phyloP scores from a whole-genome alignment of 2,797 vertebrate genomes.

The Anguilla anguilla region DNA sequence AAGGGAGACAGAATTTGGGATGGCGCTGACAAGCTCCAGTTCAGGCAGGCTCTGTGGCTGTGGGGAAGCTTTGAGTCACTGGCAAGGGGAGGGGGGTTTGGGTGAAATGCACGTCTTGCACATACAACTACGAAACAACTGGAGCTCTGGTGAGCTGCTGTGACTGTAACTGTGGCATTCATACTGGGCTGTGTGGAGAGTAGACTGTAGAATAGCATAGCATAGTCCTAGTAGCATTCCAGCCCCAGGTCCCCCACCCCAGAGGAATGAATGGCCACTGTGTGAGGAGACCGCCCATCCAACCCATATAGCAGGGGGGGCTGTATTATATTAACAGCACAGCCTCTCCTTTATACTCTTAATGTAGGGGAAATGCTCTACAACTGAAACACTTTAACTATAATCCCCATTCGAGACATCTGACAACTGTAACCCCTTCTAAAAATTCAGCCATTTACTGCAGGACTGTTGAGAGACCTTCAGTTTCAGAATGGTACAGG shows the following conservation, averaged over 20 bases:
- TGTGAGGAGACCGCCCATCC: not conserved
- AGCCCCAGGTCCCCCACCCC: not conserved
- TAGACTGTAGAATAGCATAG: slow-evolving; percentile 27
- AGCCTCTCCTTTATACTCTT: not conserved
- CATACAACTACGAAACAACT: slow-evolving; percentile 39
- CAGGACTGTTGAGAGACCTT: not conserved
- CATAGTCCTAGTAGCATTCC: slow-evolving; percentile 44
- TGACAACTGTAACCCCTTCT: not conserved
- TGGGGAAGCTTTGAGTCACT: slow-evolving; percentile 60
- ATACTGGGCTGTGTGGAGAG: slow-evolving; percentile 30
- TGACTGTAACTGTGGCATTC: slow-evolving; percentile 9
- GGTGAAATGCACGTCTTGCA: slow-evolving; percentile 37
- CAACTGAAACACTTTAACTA: not conserved
- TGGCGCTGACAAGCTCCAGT: slow-evolving; percentile 38
- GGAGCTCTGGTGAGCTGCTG: not conserved
- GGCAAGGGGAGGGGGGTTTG: slow-evolving; percentile 28
- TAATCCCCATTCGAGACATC: not conserved
- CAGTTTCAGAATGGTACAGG: not conserved
- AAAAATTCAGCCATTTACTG: not conserved
- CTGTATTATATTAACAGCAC: not conserved
- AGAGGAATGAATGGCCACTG: slow-evolving; percentile 9
- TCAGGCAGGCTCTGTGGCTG: slow-evolving; percentile 53
- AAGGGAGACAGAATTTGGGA: slow-evolving; percentile 44
- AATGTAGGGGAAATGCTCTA: not conserved
- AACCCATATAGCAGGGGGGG: not conserved